Evolutionary conservation across 2,888 invertebrate genomes (phyloP).

Genomic region (Sarcophaga subvicina): DNA sequence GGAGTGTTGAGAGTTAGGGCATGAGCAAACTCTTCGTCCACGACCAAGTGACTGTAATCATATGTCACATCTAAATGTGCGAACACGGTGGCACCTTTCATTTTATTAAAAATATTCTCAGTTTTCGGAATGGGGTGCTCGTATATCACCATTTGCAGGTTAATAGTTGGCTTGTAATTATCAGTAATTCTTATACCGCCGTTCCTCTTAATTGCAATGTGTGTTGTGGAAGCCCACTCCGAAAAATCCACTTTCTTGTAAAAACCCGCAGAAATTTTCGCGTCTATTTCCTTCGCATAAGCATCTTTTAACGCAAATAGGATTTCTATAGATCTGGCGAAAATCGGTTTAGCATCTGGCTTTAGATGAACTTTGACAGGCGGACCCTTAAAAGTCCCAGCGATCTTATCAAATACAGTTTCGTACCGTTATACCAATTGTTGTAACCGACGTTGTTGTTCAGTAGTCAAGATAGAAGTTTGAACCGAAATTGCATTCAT

Average conservation of each 20-base stretch:
- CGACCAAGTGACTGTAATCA: no score
- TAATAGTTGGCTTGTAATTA: slow-evolving; percentile 13
- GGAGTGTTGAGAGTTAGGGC: no score
- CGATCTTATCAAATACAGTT: slow-evolving; percentile 7
- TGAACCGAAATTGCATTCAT: background rate
- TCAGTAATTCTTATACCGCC: slow-evolving; percentile 35
- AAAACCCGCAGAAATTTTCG: slow-evolving; percentile 17
- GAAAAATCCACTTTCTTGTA: slow-evolving; percentile 52
- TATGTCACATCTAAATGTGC: no score
- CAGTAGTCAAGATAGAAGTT: background rate
- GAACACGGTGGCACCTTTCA: no score
- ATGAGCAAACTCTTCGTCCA: no score
- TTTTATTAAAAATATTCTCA: no score
- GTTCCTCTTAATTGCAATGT: slow-evolving; percentile 48
- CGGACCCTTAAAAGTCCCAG: slow-evolving; percentile 11
- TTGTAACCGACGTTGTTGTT: slow-evolving; percentile 10
- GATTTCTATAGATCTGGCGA: background rate
- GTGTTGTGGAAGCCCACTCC: slow-evolving; percentile 54
- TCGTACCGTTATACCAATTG: slow-evolving; percentile 12
- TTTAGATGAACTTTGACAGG: slow-evolving; percentile 20
- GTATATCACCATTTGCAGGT: slow-evolving; percentile 12
- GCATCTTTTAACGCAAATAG: slow-evolving; percentile 19
- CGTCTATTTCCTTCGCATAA: slow-evolving; percentile 3
- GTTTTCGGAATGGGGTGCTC: background rate
- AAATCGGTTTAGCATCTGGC: background rate